Conservation (phyloP, 2,888 invertebrate species). For the Stictocephala bisonia region DNA sequence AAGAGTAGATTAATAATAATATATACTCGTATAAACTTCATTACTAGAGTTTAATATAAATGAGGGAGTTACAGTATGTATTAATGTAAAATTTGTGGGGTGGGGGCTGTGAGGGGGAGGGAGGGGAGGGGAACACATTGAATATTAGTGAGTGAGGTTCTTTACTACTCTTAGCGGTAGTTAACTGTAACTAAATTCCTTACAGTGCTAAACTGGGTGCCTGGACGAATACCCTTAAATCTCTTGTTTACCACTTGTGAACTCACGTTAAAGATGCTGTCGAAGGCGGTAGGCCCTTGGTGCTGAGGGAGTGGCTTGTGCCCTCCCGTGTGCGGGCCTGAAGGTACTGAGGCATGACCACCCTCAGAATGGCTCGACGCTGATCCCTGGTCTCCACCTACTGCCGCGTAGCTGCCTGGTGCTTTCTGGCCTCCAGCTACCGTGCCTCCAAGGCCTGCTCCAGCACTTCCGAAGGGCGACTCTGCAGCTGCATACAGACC, state of each 20-base stretch:
- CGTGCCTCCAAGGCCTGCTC: slow-evolving; percentile 20
- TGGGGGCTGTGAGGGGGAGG: too few relatives aligned
- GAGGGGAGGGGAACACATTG: too few relatives aligned
- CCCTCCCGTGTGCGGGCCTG: not conserved
- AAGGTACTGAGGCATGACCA: not conserved
- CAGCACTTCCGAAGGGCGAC: slow-evolving; percentile 31
- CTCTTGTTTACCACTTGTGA: not conserved
- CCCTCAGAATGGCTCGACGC: not conserved
- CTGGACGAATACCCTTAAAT: too few relatives aligned
- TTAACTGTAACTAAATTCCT: too few relatives aligned
- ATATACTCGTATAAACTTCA: too few relatives aligned
- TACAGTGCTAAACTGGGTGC: too few relatives aligned
- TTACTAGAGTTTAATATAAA: too few relatives aligned
- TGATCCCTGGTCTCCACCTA: slow-evolving; percentile 26
- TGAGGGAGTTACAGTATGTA: too few relatives aligned
- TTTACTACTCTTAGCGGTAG: too few relatives aligned
- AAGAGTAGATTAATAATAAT: too few relatives aligned
- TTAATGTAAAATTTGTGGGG: too few relatives aligned
- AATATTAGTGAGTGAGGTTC: too few relatives aligned
- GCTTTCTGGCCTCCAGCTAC: slow-evolving; percentile 18
- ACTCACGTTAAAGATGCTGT: slow-evolving; percentile 36
- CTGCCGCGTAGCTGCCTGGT: slow-evolving; percentile 21
- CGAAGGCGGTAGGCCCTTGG: slow-evolving; percentile 21
- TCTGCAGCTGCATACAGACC: slow-evolving; percentile 36
- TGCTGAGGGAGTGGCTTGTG: slow-evolving; percentile 3